phyloP scores from a whole-genome alignment of 1,140 invertebrate species.

The Anagrus nilaparvatae region DNA sequence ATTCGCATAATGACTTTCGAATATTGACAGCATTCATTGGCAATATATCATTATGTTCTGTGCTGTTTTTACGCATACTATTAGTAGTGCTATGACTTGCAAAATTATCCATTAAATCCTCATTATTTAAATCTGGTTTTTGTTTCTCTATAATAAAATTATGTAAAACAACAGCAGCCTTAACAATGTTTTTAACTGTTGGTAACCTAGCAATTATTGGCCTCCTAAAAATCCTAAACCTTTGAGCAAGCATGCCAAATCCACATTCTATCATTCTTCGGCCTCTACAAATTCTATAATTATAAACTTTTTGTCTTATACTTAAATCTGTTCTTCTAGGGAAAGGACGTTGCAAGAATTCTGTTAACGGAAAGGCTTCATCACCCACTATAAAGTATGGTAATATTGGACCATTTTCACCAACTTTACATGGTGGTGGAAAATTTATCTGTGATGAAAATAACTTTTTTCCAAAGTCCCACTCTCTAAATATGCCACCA shows the following conservation, averaged over 20 bases:
- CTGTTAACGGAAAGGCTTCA: constrained; percentile 40
- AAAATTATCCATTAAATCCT: no score
- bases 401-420: background rate
- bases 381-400: constrained; percentile 28
- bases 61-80: no score
- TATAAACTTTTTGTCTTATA: constrained; percentile 30
- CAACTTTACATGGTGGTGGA: background rate
- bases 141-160: no score
- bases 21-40: no score
- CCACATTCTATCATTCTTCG: constrained; percentile 42
- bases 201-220: background rate
- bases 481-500: constrained; percentile 33
- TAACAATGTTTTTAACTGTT: background rate
- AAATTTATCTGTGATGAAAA: background rate
- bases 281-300: constrained; percentile 31
- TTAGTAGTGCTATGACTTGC: no score
- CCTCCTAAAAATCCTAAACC: background rate
- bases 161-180: no score
- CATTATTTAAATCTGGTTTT: no score
- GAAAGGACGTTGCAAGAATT: constrained; percentile 40
- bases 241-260: constrained; percentile 38
- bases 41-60: no score
- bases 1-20: background rate
- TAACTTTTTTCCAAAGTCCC: constrained; percentile 5
- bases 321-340: constrained; percentile 24